Conservation (phyloP, 2,113 vertebrate species). For the Barbus barbus region DNA sequence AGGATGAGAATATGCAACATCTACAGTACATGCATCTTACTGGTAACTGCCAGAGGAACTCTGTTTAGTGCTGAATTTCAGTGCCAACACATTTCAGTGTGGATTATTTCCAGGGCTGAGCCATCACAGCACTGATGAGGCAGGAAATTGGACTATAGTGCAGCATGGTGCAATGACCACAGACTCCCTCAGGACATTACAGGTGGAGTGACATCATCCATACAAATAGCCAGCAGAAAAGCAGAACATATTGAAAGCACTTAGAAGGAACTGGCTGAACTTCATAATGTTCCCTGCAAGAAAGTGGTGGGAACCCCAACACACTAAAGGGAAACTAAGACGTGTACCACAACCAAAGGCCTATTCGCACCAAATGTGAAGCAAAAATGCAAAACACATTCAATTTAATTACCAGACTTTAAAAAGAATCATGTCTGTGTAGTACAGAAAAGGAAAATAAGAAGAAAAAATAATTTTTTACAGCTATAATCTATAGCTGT, state of each 20-base stretch:
- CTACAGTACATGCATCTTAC: neutral
- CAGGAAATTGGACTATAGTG: conserved; percentile 8
- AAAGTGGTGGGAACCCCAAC: neutral
- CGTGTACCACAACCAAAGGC: neutral
- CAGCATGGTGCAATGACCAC: conserved; percentile 3
- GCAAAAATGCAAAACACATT: neutral
- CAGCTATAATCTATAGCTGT: neutral
- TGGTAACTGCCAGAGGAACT: conserved; percentile 15
- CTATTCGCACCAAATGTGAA: neutral
- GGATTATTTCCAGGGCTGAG: conserved; percentile 11
- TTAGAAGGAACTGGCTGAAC: neutral
- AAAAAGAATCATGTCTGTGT: too few relatives aligned
- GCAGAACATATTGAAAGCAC: conserved; percentile 36
- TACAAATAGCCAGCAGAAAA: conserved; percentile 35
- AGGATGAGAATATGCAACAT: conserved; percentile 4
- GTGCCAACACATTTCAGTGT: conserved; percentile 24
- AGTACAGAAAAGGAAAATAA: neutral
- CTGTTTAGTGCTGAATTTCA: neutral
- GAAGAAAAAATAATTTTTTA: neutral
- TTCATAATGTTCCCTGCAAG: conserved; percentile 26
- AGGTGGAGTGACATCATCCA: conserved; percentile 42
- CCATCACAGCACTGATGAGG: conserved; percentile 32
- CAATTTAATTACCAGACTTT: neutral
- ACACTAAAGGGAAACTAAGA: neutral
- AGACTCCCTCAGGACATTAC: conserved; percentile 18